Base-by-base conservation (phyloP, 1,140 invertebrate genomes). In the Zaprionus ghesquierei region DNA sequence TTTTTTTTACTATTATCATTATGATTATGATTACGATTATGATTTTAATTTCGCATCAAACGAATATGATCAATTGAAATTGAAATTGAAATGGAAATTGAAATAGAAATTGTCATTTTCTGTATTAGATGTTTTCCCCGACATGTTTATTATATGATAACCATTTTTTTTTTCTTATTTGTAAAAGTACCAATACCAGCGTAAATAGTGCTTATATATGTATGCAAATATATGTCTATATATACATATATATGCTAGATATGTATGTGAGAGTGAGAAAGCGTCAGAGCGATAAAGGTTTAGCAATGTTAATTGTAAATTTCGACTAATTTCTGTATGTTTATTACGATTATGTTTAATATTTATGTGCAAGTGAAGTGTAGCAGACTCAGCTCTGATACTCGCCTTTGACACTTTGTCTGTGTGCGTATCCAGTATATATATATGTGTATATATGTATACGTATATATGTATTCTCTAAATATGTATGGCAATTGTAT, bases 111-210 rank as follows among this genome's bases (percentile, higher is more conserved):
- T 69, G n/a, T 41, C 35, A 41, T 41, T 41, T 41, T 41, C 35
- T 41, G 35, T 41, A 41, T 41, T 15, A 41, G 35, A 41, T 41
- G 35, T 41, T 18, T 41, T 41, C n/a, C n/a, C 8, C n/a, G 35
- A 41, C 71, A 81, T 64, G 80, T 82, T 79, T 84, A 75, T 65
- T 75, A 50, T 73, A 55, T 46, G 27, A 41, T 49, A 60, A 61
- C 69, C 56, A 33, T 50, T 61, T 38, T 66, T 64, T 64, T 59
- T 69, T 79, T 80, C 44, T 66, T 70, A 73, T 80, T 77, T 71
- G 29, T 38, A 58, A 72, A 80, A 77, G 74, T 80, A 84, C 56
- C 72, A 69, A 62, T 50, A 75, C 71, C 18, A 41, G 5, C 23
- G 63, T 41, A 74, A 78, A 12, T 38, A 73, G n/a, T 68, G 33